Base-by-base conservation (phyloP, 2,797 vertebrate species). In the Acanthurus leucopareius region DNA sequence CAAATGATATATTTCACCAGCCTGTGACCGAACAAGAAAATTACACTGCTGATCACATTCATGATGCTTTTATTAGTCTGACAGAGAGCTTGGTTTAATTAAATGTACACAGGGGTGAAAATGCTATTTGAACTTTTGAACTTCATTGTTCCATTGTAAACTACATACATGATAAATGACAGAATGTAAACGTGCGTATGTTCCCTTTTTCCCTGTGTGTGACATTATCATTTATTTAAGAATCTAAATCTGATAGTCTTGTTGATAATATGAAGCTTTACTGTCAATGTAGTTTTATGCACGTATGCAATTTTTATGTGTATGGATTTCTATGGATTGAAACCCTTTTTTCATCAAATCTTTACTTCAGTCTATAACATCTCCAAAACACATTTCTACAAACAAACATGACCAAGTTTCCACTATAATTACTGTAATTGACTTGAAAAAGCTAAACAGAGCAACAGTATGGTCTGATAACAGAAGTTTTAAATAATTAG, bases 41-140 rank as follows among this genome's bases (percentile, higher is more conserved):
- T 56, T 66, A 44, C 19, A 45, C 44, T 14, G 61, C 0, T 0
- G 4, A 56, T 58, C 38, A 66, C 42, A 59, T 65, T 70, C 45
- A 64, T 10, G 13, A 5, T 2, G 28, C 47, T 48, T 45, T 54
- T n/a, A 52, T 73, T 38, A 47, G n/a, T 11, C 15, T 61, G 14
- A 19, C 20, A 56, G 38, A 25, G 6, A 70, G 25, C 19, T 14
- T 2, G 28, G 65, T 48, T 17, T 69, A 58, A 71, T 78, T 53
- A 65, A 69, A 64, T 48, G 19, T 63, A 69, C 48, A 80, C 51
- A 7, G 0, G 53, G 60, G 20, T 53, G 6, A 25, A 69, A 52
- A 25, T 48, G 15, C 16, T 52, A 0, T 15, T 51, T 20, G 16
- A 71, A 20, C 44, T 48, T 22, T 10, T 19, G 22, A 53, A 45